Evolutionary conservation across 2,113 vertebrate species (phyloP).

Genomic region (Zosterops lateralis): DNA sequence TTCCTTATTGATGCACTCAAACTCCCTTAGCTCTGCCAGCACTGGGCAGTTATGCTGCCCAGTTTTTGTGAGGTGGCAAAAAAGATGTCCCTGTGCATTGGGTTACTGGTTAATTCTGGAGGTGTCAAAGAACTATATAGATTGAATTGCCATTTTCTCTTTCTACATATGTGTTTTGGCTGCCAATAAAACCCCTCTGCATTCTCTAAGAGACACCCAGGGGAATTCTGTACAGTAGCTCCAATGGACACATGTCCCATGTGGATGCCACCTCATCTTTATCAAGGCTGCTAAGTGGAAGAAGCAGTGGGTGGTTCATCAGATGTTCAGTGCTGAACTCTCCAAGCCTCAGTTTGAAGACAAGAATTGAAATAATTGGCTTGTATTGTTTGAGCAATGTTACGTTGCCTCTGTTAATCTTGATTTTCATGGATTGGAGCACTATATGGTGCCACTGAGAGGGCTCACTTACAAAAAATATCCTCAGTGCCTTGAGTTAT

Average conservation of each 20-base stretch:
- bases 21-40: background rate
- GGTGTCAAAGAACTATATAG: background rate
- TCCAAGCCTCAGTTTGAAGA: background rate
- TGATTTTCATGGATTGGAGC: background rate
- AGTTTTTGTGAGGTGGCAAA: background rate
- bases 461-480: background rate
- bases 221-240: background rate
- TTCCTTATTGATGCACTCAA: background rate
- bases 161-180: background rate
- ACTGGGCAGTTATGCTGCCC: background rate
- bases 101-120: background rate
- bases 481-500: background rate
- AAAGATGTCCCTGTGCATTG: background rate
- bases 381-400: background rate
- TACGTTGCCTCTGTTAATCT: background rate
- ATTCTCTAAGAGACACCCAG: background rate
- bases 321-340: background rate
- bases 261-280: background rate
- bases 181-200: background rate
- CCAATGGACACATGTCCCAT: background rate
- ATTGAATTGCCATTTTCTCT: background rate
- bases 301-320: background rate
- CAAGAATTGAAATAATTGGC: slow-evolving; percentile 7
- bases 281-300: background rate
- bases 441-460: background rate